Evolutionary conservation across 2,888 invertebrate species (phyloP), one percentile per base, ranked within the genome.

Genomic region (Heliconius erato): DNA sequence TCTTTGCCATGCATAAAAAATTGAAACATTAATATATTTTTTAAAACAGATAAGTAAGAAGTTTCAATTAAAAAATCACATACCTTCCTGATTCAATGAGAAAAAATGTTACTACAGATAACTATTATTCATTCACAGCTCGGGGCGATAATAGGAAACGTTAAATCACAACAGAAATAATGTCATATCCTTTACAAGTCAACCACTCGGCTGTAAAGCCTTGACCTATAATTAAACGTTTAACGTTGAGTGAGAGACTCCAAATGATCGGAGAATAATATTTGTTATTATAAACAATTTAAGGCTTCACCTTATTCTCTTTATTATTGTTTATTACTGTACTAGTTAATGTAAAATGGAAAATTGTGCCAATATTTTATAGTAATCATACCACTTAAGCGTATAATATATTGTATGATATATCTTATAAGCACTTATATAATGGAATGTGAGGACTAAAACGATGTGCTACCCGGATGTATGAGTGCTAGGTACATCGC

Each of bases 381-480:
- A 79, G 74, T 79, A 79, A 82, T 84, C 54, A 83, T 82, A 80
- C 87, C 88, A 82, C 88, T 86, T 91, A 88, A n/a, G 89, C 88
- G 87, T 87, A 89, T 54, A 54, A 54, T 86, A 87, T 87, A 88
- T 88, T 86, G 87, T 83, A 82, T 83, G 84, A 84, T 84, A 76
- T 82, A 82, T 81, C 68, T 59, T 76, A 77, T 82, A 77, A 81
- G 44, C 74, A 79, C 80, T 80, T 86, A 89, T 89, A 87, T 88
- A 88, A 84, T 86, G 88, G 91, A 88, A 91, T 92, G 90, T 89
- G 82, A 86, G 82, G 87, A 89, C 88, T 88, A 89, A 83, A 84
- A 86, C 83, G 86, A 85, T 87, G 86, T 87, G 87, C 88, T 88
- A 91, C 91, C 91, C 93, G 92, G 90, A 91, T 91, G 87, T 91